Percentiles rank a stretch among this genome's conserved stretches.
These are phyloP conservation scores for Nestor notabilis DNA, from an alignment of 2,113 vertebrate species.

Conservation along the genomic window DNA sequence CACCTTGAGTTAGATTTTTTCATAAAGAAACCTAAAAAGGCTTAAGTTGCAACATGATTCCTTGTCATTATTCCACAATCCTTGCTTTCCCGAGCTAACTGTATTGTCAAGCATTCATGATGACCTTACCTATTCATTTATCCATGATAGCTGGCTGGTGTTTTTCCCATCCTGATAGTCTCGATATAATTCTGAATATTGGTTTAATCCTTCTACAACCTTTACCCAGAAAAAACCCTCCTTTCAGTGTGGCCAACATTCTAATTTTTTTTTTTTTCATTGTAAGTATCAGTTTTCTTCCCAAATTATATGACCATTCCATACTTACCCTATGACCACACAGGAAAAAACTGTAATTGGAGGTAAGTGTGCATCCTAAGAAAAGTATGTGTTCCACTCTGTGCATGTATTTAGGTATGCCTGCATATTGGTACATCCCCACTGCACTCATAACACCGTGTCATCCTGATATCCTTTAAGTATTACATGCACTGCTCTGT, in stretches of 20 bases:
- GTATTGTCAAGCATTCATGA: neutral
- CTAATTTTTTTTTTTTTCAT: neutral
- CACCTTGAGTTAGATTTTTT: neutral
- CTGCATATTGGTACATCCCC: neutral
- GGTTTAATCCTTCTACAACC: neutral
- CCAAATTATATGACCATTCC: neutral
- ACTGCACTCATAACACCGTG: neutral
- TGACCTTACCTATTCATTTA: neutral
- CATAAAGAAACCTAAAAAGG: neutral
- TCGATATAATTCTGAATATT: neutral
- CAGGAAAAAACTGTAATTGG: neutral
- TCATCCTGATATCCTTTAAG: neutral
- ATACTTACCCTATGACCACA: neutral
- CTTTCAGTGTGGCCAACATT: neutral
- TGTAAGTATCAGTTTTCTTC: neutral
- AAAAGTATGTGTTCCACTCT: neutral
- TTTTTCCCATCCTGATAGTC: neutral
- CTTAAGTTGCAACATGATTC: neutral
- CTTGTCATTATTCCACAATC: neutral
- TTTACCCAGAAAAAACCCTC: neutral
- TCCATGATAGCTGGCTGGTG: accelerated
- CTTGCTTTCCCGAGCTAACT: neutral
- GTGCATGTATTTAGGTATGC: neutral
- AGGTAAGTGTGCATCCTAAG: neutral
- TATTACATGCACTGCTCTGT: neutral